Base-by-base conservation (phyloP, 2,113 vertebrate genomes). In the Paraplagusia blochii region DNA sequence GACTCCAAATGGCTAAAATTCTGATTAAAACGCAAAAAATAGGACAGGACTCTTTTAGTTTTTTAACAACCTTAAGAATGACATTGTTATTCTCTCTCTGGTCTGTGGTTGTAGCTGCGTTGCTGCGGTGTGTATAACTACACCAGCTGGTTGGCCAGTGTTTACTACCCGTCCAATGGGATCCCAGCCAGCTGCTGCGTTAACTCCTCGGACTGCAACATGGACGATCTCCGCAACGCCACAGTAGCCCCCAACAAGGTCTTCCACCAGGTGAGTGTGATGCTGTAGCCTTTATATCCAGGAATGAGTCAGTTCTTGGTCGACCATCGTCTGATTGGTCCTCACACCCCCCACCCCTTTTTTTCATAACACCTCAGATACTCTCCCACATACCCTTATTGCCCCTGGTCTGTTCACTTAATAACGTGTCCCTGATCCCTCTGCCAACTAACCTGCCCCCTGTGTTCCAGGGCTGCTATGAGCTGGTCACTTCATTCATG, bases 81-180 rank as follows among this genome's bases (percentile, higher is more conserved):
- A 29, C 6, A 4, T 29, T 29, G 2, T 29, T 29, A 29, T 29
- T 29, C 6, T 1, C 13, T 11, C 46, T 7, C 19, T 22, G 22
- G 13, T 48, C 16, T 72, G 18, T 49, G n/a, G 29, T 29, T 66
- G 5, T 55, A 98, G 96, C 90, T 99, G 90, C 96, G 90, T 61
- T 99, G 97, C 89, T 99, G 97, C 53, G 97, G 97, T 0, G 93
- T 99, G 76, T 92, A 95, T 80, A 98, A 95, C 91, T 99, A 98
- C 83, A 96, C 95, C 82, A 98, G 94, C 83, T 98, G 96, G 96
- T 93, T 93, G 66, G 91, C 81, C 85, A 99, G 96, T 79, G 90
- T 92, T 53, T 98, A 97, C 85, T 98, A 93, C 87, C 89, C 89
- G 58, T 85, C 92, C 49, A 91, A 95, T 0, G 95, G 97, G 68